phyloP scores from a whole-genome alignment of 2,113 vertebrate genomes.

The Himantopus leucocephalus region DNA sequence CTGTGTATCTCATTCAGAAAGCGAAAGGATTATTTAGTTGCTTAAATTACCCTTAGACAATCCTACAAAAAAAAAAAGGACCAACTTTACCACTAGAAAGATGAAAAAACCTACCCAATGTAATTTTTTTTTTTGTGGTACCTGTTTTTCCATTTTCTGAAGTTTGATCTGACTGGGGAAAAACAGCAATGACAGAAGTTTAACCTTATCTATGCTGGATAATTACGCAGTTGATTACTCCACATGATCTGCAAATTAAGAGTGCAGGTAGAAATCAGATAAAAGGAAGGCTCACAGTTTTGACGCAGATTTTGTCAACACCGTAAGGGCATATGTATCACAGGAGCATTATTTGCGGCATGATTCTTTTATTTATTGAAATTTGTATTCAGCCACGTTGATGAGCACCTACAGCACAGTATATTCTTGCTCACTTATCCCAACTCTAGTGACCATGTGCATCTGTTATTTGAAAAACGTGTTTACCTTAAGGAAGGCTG shows the following conservation, averaged over 20 bases:
- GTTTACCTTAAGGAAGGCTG: neutral
- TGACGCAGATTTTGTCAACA: neutral
- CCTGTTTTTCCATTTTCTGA: neutral
- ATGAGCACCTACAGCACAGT: neutral
- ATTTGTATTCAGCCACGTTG: neutral
- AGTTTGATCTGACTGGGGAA: neutral
- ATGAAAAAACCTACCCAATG: fast-evolving
- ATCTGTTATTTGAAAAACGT: neutral
- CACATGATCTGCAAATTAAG: neutral
- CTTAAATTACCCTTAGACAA: neutral
- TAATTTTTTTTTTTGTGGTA: neutral
- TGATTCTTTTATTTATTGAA: neutral
- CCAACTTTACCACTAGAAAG: neutral
- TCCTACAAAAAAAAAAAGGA: neutral
- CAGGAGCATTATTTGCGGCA: neutral
- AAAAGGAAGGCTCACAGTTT: neutral
- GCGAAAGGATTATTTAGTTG: neutral
- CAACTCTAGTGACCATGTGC: neutral
- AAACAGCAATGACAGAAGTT: neutral
- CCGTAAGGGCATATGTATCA: neutral
- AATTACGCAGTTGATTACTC: neutral
- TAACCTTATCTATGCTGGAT: neutral
- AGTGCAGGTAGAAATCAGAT: neutral
- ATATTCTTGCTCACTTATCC: neutral
- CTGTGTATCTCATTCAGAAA: neutral